Conservation (phyloP, 2,113 vertebrate species). For the Stictonetta naevosa region DNA sequence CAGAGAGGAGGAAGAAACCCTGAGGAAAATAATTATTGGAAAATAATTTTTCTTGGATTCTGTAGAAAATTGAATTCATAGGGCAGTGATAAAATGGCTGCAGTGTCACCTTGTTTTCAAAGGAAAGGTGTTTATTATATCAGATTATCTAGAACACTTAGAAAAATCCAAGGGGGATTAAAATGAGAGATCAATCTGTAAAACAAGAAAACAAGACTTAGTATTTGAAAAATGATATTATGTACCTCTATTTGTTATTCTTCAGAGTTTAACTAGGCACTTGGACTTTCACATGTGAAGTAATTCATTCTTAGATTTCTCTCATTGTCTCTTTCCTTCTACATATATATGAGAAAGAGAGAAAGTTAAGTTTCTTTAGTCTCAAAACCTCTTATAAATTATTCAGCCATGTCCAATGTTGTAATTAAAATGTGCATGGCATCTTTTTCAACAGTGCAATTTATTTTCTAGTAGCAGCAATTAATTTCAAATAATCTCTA, state of each 20-base stretch:
- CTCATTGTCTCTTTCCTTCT: not conserved
- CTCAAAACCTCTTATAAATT: not conserved
- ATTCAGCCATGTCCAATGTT: not conserved
- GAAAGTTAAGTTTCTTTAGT: not conserved
- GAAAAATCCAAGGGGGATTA: not conserved
- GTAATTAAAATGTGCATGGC: not conserved
- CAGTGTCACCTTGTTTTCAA: not conserved
- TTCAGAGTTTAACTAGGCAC: not conserved
- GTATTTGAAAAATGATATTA: not conserved
- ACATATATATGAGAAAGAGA: not conserved
- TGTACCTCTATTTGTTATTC: not conserved
- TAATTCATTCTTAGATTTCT: not conserved
- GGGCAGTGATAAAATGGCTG: not conserved
- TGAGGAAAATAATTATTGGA: not conserved
- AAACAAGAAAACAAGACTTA: not conserved
- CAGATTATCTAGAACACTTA: not conserved
- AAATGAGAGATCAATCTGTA: not conserved
- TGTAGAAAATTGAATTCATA: not conserved
- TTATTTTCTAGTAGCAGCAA: constrained; percentile 9
- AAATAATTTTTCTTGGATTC: not conserved
- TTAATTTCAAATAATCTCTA: constrained; percentile 6
- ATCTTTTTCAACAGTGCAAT: not conserved
- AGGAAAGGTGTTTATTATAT: not conserved
- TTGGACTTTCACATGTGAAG: not conserved
- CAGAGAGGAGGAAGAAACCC: not conserved